Evolutionary conservation across 2,888 invertebrate species (phyloP).

Genomic region (Ophonus ardosiacus): DNA sequence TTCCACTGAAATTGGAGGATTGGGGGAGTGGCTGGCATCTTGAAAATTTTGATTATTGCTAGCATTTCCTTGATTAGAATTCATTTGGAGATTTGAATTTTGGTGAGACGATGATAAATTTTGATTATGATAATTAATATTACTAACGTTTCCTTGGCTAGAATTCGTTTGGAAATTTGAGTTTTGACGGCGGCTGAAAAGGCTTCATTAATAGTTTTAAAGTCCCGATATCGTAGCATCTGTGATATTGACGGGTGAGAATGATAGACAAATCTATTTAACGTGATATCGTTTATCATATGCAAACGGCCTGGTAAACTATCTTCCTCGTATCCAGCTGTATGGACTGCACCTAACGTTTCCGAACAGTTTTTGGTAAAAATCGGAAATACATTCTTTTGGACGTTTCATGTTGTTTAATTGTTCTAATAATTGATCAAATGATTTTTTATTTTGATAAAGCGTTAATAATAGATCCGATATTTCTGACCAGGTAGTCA

Average conservation of each 20-base stretch:
- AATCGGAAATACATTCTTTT: conserved; percentile 62
- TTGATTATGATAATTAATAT: neutral
- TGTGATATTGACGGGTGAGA: conserved; percentile 56
- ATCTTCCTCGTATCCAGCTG: conserved; percentile 14
- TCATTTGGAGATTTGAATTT: neutral
- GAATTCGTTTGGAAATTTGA: neutral
- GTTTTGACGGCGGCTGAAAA: conserved; percentile 56
- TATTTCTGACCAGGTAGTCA: conserved; percentile 62
- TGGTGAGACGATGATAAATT: neutral
- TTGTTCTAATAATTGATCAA: conserved; percentile 63
- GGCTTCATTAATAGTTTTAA: conserved; percentile 62
- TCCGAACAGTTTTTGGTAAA: conserved; percentile 62
- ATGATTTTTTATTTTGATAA: conserved; percentile 64
- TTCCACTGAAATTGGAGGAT: conserved; percentile 22
- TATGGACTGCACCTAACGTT: conserved; percentile 53
- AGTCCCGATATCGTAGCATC: conserved; percentile 55
- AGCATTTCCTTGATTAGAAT: neutral
- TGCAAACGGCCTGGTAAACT: conserved; percentile 50
- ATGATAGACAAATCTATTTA: conserved; percentile 64
- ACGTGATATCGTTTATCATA: conserved; percentile 64
- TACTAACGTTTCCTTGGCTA: neutral
- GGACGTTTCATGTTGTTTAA: conserved; percentile 59
- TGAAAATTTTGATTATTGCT: conserved; percentile 22
- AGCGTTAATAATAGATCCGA: conserved; percentile 61
- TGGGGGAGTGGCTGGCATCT: neutral